A percentile compares a stretch with the other conserved stretches of the same genome.
Evolutionary conservation across 2,888 invertebrate genomes (phyloP).

Genomic region (Muscina levida): DNA sequence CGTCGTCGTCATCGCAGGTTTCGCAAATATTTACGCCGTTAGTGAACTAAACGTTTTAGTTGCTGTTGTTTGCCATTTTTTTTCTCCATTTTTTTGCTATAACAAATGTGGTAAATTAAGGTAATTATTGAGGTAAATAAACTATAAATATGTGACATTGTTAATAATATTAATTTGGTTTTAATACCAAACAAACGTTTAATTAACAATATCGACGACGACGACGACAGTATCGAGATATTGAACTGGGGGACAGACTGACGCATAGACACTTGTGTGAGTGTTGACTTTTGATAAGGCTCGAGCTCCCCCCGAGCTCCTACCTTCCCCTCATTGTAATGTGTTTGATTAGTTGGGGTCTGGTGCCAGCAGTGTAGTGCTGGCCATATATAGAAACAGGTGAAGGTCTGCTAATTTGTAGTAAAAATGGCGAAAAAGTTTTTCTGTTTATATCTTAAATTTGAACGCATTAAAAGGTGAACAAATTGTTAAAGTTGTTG

Average conservation of each 20-base stretch:
- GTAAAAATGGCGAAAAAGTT: too few species aligned
- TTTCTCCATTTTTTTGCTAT: too few species aligned
- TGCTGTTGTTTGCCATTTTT: too few species aligned
- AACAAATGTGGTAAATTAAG: background rate
- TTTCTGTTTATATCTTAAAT: too few species aligned
- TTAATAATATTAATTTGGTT: slow-evolving; percentile 30
- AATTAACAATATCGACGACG: background rate
- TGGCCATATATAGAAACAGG: background rate
- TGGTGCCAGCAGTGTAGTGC: background rate
- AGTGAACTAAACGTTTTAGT: background rate
- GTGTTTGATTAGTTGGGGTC: background rate
- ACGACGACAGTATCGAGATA: background rate
- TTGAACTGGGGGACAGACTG: background rate
- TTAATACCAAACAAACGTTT: background rate
- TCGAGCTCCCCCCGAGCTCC: too few species aligned
- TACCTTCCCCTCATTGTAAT: too few species aligned
- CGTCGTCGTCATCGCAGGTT: background rate
- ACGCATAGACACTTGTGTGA: background rate
- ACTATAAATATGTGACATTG: slow-evolving; percentile 40
- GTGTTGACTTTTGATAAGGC: background rate
- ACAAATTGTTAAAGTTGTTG: background rate
- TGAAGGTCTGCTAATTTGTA: too few species aligned
- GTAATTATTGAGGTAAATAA: slow-evolving; percentile 41
- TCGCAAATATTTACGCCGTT: slow-evolving; percentile 22
- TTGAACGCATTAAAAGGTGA: background rate